phyloP scores from a whole-genome alignment of 2,888 invertebrate species.

The Cephus pygmeus region DNA sequence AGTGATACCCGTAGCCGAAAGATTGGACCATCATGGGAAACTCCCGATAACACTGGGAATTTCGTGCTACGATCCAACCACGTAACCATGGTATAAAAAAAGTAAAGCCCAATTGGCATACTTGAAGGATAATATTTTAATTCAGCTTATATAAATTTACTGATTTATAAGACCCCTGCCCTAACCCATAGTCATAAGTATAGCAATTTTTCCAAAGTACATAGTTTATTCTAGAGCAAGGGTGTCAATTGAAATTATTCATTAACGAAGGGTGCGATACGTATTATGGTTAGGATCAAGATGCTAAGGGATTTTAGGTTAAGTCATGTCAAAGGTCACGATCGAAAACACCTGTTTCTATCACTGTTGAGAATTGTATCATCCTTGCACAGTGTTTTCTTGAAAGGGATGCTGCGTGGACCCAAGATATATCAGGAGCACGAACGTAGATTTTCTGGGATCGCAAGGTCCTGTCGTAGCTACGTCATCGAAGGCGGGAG shows the following conservation, averaged over 20 bases:
- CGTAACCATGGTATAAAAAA: background rate
- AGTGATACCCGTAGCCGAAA: background rate
- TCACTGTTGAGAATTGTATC: background rate
- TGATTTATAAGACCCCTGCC: background rate
- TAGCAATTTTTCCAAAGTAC: background rate
- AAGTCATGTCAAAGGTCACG: no score
- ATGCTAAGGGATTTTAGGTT: no score
- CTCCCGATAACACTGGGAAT: constrained; percentile 35
- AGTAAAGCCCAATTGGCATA: background rate
- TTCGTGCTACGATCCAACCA: constrained; percentile 12
- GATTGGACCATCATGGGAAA: constrained; percentile 5
- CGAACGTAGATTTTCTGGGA: background rate
- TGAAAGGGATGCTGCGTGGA: background rate
- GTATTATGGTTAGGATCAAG: no score
- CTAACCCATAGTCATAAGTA: background rate
- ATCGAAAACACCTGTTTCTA: background rate
- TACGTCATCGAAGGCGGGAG: background rate
- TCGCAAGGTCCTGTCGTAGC: background rate
- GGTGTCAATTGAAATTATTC: no score
- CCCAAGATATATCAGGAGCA: background rate
- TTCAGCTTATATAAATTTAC: background rate
- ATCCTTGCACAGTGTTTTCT: background rate
- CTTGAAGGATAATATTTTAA: background rate
- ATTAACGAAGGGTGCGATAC: no score
- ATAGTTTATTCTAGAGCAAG: no score